Percentiles rank a stretch among this genome's conserved stretches.
Conservation (phyloP, 2,113 vertebrate genomes). For the Brachyhypopomus occidentalis region DNA sequence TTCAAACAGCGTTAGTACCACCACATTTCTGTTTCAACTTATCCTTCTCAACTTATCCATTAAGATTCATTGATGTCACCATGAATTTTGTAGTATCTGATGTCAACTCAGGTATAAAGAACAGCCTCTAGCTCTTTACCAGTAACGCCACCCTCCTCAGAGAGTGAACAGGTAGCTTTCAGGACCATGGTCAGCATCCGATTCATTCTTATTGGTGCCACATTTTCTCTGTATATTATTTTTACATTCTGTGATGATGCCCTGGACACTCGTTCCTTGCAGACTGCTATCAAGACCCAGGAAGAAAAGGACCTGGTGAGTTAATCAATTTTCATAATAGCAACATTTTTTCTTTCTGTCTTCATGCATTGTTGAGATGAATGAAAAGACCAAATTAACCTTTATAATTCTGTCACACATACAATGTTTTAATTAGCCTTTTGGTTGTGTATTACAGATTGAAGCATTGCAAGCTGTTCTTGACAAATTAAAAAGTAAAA, state of each 20-base stretch:
- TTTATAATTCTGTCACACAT: too few species aligned
- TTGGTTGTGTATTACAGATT: conserved; percentile 61
- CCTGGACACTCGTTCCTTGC: conserved; percentile 41
- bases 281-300: conserved; percentile 39
- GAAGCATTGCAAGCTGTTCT: conserved; percentile 76
- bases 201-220: conserved; percentile 42
- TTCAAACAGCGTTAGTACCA: too few species aligned
- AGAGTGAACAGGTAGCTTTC: not conserved
- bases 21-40: not conserved
- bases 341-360: too few species aligned
- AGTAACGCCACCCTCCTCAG: not conserved
- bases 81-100: conserved; percentile 36
- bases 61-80: conserved; percentile 2
- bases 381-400: too few species aligned
- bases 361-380: too few species aligned
- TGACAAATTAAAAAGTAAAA: conserved; percentile 74
- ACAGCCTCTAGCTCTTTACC: not conserved
- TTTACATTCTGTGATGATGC: conserved; percentile 50
- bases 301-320: conserved; percentile 61
- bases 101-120: conserved; percentile 38
- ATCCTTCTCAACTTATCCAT: too few species aligned
- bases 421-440: too few species aligned
- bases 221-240: conserved; percentile 43
- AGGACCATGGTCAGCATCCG: conserved; percentile 57
- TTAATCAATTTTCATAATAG: not conserved